Percentiles rank a stretch among this genome's conserved stretches.
Conservation (phyloP, 2,888 invertebrate species). For the Blera fallax region DNA sequence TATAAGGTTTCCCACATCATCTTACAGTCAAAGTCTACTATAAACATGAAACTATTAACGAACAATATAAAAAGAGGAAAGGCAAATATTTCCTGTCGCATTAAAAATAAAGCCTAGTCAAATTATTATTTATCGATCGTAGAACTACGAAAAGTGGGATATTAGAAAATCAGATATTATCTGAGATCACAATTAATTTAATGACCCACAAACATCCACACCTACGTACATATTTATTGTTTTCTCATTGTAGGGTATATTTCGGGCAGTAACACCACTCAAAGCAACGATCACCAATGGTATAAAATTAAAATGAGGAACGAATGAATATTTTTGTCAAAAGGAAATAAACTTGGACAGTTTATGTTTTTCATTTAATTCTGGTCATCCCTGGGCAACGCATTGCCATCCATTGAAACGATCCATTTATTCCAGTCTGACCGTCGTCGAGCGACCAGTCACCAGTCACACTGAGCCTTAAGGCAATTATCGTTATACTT, state of each 20-base stretch:
- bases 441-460: slow-evolving; percentile 39
- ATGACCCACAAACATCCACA: slow-evolving; percentile 44
- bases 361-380: slow-evolving; percentile 50
- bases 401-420: slow-evolving; percentile 13
- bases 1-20: not conserved
- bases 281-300: slow-evolving; percentile 33
- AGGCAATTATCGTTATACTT: slow-evolving; percentile 47
- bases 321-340: slow-evolving; percentile 55
- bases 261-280: slow-evolving; percentile 35
- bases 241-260: slow-evolving; percentile 22
- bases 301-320: slow-evolving; percentile 54
- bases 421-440: slow-evolving; percentile 25
- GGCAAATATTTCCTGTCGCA: slow-evolving; percentile 15
- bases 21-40: not conserved
- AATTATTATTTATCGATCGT: slow-evolving; percentile 47
- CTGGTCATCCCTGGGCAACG: slow-evolving; percentile 30
- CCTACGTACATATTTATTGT: slow-evolving; percentile 34
- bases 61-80: slow-evolving; percentile 6
- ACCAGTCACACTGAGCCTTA: slow-evolving; percentile 38
- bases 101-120: slow-evolving; percentile 36
- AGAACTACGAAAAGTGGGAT: slow-evolving; percentile 5
- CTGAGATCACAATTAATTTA: slow-evolving; percentile 47
- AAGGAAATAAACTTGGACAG: slow-evolving; percentile 48
- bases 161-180: slow-evolving; percentile 35
- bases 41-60: not conserved